Base-by-base conservation (phyloP, 2,797 vertebrate genomes). In the Hylomyscus alleni region DNA sequence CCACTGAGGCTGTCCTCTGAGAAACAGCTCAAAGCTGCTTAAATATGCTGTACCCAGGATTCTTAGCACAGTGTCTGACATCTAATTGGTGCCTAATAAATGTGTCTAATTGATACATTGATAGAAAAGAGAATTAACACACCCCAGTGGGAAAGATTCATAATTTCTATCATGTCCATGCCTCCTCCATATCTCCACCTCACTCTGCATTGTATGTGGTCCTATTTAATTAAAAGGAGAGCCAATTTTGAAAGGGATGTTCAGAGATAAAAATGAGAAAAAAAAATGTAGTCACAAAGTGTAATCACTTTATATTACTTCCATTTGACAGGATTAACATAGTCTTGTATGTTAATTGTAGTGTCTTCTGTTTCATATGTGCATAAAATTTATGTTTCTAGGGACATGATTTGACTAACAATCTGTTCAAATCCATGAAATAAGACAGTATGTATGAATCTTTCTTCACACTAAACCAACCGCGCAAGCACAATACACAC, bases 221-320 rank as follows among this genome's bases (percentile, higher is more conserved):
- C 54, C 72, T 52, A 89, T 34, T 37, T 50, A 93, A 88, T 80
- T 83, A 87, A 95, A 96, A 91, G 12, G 20, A 19, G 8, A 92
- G 17, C 1, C 26, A 24, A 83, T 67, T 95, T 60, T 47, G 26
- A 95, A 47, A 95, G n/a, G 26, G 78, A 93, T 29, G 0, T 81
- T 76, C 29, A 6, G 11, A 92, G 72, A 96, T 95, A 93, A 97
- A 97, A 89, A 94, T 89, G 89, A 95, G 83, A 93, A 58, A 96
- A 83, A 29, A n/a, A 44, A 44, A 44, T 78, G 8, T 78, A 91
- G 94, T 73, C 60, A 96, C 60, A 60, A 95, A 86, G 56, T 84
- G 9, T 91, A 89, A 92, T 95, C 91, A 92, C 26, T 89, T 91
- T 89, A 84, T 77, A 52, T 77, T 92, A 81, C 52, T 75, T 19